Evolutionary conservation across 2,113 vertebrate species (phyloP).

Genomic region (Epinephelus cyanopodus): DNA sequence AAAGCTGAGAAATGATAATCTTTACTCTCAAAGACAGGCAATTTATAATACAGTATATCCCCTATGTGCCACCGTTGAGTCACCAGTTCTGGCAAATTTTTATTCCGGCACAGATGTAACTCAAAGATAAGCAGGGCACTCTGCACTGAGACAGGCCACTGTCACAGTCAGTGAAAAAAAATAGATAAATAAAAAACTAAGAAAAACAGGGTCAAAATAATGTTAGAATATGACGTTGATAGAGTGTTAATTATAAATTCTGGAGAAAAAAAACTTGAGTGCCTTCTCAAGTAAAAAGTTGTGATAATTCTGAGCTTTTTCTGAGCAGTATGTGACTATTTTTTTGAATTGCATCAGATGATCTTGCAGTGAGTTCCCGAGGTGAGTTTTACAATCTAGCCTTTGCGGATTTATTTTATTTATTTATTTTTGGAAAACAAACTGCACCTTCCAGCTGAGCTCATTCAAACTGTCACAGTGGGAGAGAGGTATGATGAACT

Average conservation of each 20-base stretch:
- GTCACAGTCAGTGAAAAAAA: not conserved
- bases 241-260: not conserved
- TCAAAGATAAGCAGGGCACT: not conserved
- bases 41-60: not conserved
- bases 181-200: not conserved
- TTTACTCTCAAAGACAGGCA: conserved; percentile 7
- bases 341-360: conserved; percentile 1
- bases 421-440: conserved; percentile 8
- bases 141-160: not conserved
- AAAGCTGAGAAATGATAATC: conserved; percentile 20
- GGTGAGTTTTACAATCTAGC: not conserved
- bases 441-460: conserved; percentile 4
- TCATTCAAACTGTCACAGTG: conserved; percentile 11
- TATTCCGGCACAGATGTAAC: not conserved
- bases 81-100: conserved; percentile 6
- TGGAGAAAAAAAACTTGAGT: not conserved
- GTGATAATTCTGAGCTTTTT: not conserved
- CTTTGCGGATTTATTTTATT: too few species aligned
- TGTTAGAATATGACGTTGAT: not conserved
- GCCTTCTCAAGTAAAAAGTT: not conserved
- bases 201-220: not conserved
- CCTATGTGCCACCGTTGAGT: not conserved
- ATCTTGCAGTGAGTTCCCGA: not conserved
- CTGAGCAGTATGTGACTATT: not conserved
- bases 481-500: not conserved